A percentile compares a stretch with the other conserved stretches of the same genome.
These are phyloP conservation scores for Seira sanloemensis DNA, from an alignment of 2,888 invertebrate genomes.

Conservation along the genomic window DNA sequence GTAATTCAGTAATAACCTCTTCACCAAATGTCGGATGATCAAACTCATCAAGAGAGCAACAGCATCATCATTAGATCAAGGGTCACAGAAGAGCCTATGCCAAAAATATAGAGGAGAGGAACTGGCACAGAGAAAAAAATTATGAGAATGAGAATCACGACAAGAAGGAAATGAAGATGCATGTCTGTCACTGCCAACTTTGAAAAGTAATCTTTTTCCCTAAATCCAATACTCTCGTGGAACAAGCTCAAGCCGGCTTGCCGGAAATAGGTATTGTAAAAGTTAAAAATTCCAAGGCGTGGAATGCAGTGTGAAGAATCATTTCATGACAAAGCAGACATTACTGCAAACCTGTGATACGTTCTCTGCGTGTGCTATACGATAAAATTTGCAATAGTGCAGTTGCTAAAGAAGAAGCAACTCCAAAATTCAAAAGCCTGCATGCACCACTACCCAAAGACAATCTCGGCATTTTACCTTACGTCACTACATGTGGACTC, in stretches of 20 bases:
- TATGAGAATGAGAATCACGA: neutral
- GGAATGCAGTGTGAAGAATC: neutral
- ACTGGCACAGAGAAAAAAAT: neutral
- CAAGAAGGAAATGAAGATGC: conserved; percentile 20
- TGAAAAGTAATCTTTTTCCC: conserved; percentile 8
- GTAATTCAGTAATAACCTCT: no score
- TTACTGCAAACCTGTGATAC: neutral
- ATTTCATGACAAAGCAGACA: neutral
- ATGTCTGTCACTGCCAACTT: conserved; percentile 39
- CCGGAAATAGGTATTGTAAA: conserved; percentile 9
- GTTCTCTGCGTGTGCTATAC: no score
- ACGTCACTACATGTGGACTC: neutral
- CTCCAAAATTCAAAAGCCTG: neutral
- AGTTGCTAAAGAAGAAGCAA: no score
- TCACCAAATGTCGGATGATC: no score
- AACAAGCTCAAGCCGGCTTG: neutral
- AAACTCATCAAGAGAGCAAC: conserved; percentile 17
- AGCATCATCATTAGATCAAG: neutral
- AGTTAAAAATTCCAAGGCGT: neutral
- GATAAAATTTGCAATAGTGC: no score
- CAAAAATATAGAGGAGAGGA: neutral
- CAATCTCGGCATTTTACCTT: neutral
- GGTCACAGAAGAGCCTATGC: conserved; percentile 42
- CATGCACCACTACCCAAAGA: neutral
- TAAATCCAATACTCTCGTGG: neutral